Conservation (phyloP, 92 coral and sea anemone species). For the Porites lobata region DNA sequence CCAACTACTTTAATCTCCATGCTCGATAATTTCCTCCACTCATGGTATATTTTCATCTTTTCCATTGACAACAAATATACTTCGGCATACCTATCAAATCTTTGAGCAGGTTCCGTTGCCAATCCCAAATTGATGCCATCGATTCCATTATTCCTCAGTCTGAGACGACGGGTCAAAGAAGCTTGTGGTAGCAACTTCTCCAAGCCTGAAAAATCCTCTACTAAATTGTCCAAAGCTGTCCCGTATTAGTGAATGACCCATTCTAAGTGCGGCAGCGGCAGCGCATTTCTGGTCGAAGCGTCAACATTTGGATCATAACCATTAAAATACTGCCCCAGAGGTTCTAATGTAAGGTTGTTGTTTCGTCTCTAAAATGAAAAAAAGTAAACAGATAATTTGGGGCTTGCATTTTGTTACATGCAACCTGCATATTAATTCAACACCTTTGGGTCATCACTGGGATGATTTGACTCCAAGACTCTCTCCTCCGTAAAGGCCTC, state of each 20-base stretch:
- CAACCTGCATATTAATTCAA: too few species aligned
- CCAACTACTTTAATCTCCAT: not conserved
- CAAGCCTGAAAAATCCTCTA: not conserved
- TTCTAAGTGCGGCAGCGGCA: conserved; percentile 48
- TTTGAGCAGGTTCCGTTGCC: conserved; percentile 27
- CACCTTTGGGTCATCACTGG: too few species aligned
- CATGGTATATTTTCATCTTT: not conserved
- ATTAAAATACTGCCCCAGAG: not conserved
- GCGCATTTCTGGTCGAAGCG: conserved; percentile 9
- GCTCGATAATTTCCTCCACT: not conserved
- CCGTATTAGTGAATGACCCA: conserved; percentile 50
- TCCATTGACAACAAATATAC: not conserved
- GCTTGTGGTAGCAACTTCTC: not conserved
- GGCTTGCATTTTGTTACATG: too few species aligned
- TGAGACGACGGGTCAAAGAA: conserved; percentile 44
- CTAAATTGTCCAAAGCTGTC: conserved; percentile 19
- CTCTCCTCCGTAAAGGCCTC: too few species aligned
- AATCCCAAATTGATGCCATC: conserved; percentile 43
- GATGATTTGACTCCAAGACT: too few species aligned
- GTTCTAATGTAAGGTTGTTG: not conserved
- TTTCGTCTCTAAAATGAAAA: not conserved
- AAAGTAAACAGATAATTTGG: not conserved
- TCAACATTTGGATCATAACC: conserved; percentile 13
- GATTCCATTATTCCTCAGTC: not conserved
- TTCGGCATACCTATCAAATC: conserved; percentile 19